A percentile compares a stretch with the other conserved stretches of the same genome.
Conservation (phyloP, 2,888 invertebrate species). For the Chrysotoxum bicinctum region DNA sequence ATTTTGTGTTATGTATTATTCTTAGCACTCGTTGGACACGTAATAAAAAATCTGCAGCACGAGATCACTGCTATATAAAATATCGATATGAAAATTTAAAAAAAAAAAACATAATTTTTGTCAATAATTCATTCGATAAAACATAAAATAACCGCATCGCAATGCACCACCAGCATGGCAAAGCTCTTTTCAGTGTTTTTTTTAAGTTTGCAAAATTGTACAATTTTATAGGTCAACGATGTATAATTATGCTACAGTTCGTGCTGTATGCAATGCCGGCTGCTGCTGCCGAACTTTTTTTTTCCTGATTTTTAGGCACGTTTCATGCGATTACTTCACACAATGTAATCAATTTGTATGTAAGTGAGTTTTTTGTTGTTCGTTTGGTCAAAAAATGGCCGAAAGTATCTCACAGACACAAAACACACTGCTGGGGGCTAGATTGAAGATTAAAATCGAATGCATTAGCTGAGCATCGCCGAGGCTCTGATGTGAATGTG, state of each 20-base stretch:
- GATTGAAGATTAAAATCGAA: conserved; percentile 33
- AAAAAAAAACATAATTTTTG: conserved; percentile 14
- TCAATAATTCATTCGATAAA: conserved; percentile 32
- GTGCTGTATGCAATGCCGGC: conserved; percentile 20
- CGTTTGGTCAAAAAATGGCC: conserved; percentile 33
- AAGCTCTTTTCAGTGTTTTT: background rate
- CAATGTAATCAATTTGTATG: conserved; percentile 34
- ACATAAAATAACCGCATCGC: conserved; percentile 16
- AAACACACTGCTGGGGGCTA: conserved; percentile 9
- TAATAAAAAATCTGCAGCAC: conserved; percentile 26
- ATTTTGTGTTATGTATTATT: conserved; percentile 8
- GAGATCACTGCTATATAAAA: conserved; percentile 31
- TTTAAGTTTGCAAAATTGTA: conserved; percentile 25
- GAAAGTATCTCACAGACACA: conserved; percentile 23
- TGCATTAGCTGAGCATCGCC: conserved; percentile 28
- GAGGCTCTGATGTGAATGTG: conserved; percentile 1
- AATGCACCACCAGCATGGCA: background rate
- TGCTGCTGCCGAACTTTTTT: conserved; percentile 25
- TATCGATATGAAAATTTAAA: background rate
- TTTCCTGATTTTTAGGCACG: conserved; percentile 54
- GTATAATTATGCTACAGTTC: conserved; percentile 45
- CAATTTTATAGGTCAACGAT: conserved; percentile 63
- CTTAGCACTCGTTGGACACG: conserved; percentile 28
- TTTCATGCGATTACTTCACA: conserved; percentile 59
- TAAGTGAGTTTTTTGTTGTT: conserved; percentile 28